Base-by-base conservation (phyloP, 1,140 invertebrate species). In the roundworm (Caenorhabditis elegans) region DNA sequence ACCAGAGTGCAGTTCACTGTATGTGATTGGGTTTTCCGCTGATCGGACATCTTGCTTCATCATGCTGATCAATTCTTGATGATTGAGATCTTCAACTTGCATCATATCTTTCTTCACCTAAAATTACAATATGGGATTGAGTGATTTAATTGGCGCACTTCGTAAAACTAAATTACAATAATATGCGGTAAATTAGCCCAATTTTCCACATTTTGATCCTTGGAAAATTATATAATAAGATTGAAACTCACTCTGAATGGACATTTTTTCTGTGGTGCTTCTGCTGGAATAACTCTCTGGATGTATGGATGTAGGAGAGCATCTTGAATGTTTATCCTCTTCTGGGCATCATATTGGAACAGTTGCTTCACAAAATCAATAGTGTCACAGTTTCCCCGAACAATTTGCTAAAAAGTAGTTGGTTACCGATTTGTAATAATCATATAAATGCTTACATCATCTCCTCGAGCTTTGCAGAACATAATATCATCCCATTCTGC, bases 41-140 rank as follows among this genome's bases (percentile, higher is more conserved):
- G 84, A 88, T 26, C 87, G 47, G 13, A 88, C 84, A 53, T 88
- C 87, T 17, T 46, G 39, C 24, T 76, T 79, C 26, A 88, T 79
- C 2, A 85, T 49, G 24, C 81, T 26, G 19, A 82, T 80, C 5
- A 88, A 82, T 77, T 88, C 80, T 17, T 76, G 31, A 70, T 88
- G 87, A 17, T 34, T 78, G 0, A 88, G 77, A n/a, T 75, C 70
- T 75, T 88, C 87, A 1, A 88, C 87, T n/a, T 86, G 88, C 17
- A 88, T 86, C 87, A 88, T 88, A 55, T 88, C 87, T 86, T 88
- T 89, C 77, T 88, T 88, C 17, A 87, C 87, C 86, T 87, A 19
- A 46, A 88, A 36, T 13, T 31, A 22, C 10, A 10, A 79, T 26
- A 15, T 10, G 3, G 19, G 24, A 22, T 1, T 49, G 22, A 70